Base-by-base conservation (phyloP, 2,888 invertebrate species). In the Epistrophella euchroma region DNA sequence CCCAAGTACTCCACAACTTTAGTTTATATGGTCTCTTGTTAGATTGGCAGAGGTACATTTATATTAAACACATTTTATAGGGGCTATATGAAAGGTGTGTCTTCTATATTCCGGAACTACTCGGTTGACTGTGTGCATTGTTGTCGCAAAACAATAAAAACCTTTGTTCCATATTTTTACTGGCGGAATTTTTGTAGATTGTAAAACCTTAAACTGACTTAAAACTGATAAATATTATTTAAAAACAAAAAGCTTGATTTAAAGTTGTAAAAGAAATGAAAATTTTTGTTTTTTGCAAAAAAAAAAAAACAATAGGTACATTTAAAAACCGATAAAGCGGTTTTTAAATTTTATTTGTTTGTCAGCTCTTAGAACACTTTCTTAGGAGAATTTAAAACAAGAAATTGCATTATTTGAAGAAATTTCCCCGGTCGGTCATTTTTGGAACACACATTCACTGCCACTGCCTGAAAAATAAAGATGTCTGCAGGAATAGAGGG, bases 31-130 rank as follows among this genome's bases (percentile, higher is more conserved):
- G 47, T 66, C 11, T 66, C 32, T 77, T 50, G 47, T 37, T 70
- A n/a, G 32, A 28, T 17, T 50, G 35, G 17, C 6, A 6, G 28
- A 45, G n/a, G 25, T 55, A 55, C 28, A 17, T n/a, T n/a, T 9
- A 43, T 17, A 45, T 45, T 10, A 17, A 10, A 4, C 25, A 22
- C 25, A 52, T 28, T 25, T 32, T 15, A 77, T 86, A 86, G 81
- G 85, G 85, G 85, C 56, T 76, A 70, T 50, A 60, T 32, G 62
- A 86, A 77, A 86, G 85, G 85, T 86, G 85, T 86, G 85, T 73
- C 85, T 77, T 28, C 58, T 71, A 73, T 68, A 73, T 68, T 76
- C 55, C 80, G 76, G 68, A 76, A 76, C 64, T 76, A 40, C 45
- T 80, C 68, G 73, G 62, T 64, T 74, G 68, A 47, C 62, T 77